Evolutionary conservation across 1,140 invertebrate genomes (phyloP).

Genomic region (Brachionus rotundiformis): DNA sequence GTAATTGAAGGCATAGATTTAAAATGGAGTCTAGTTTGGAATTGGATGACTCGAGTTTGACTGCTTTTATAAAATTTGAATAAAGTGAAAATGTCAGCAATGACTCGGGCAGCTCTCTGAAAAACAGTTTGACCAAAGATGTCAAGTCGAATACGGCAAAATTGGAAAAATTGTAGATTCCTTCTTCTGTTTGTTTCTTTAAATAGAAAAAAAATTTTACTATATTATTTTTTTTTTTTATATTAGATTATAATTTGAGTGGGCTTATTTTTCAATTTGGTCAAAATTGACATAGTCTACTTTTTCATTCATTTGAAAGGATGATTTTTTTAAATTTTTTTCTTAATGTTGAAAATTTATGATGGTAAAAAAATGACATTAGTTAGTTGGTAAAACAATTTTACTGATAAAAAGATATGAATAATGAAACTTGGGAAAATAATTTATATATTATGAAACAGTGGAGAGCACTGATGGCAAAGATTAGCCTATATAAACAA

Average conservation of each 20-base stretch:
- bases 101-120: conserved; percentile 41
- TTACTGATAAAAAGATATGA: too few species aligned
- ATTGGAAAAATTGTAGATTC: conserved; percentile 41
- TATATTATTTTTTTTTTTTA: background rate
- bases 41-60: conserved; percentile 38
- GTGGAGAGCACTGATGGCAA: too few species aligned
- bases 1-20: conserved; percentile 41
- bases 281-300: too few species aligned
- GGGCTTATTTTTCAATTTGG: background rate
- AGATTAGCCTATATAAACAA: too few species aligned
- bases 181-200: conserved; percentile 48
- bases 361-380: too few species aligned
- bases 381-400: too few species aligned
- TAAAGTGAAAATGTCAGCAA: conserved; percentile 42
- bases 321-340: too few species aligned
- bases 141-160: conserved; percentile 48
- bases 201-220: background rate
- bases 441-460: too few species aligned
- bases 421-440: too few species aligned
- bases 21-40: conserved; percentile 42
- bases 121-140: conserved; percentile 45
- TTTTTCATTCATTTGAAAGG: too few species aligned
- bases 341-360: too few species aligned
- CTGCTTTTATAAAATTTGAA: conserved; percentile 45
- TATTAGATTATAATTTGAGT: too few species aligned